Evolutionary conservation across 1,140 invertebrate species (phyloP).

Genomic region (Neodiprion pinetum): DNA sequence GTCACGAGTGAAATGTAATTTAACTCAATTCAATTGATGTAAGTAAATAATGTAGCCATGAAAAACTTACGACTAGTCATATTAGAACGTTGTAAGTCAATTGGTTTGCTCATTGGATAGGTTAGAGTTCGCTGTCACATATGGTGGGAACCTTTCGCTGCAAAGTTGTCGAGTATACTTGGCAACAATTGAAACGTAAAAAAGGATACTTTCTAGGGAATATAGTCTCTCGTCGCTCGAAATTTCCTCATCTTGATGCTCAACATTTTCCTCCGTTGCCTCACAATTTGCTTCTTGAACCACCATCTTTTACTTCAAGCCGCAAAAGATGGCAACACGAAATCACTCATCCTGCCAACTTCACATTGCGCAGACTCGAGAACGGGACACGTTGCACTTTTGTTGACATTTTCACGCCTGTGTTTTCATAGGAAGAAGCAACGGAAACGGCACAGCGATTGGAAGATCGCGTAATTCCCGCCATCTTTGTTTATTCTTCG

Average conservation of each 20-base stretch:
- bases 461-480: too few relatives aligned
- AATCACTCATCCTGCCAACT: too few relatives aligned
- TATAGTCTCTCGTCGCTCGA: slow-evolving; percentile 41
- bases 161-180: background rate
- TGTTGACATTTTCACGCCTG: too few relatives aligned
- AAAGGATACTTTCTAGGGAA: slow-evolving; percentile 59
- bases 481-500: too few relatives aligned
- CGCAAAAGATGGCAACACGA: too few relatives aligned
- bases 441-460: too few relatives aligned
- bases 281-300: slow-evolving; percentile 41
- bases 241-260: slow-evolving; percentile 30
- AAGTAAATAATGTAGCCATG: slow-evolving; percentile 12
- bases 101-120: slow-evolving; percentile 16
- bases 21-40: slow-evolving; percentile 21
- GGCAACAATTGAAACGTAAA: background rate
- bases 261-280: slow-evolving; percentile 30
- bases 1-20: slow-evolving; percentile 18
- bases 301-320: slow-evolving; percentile 35
- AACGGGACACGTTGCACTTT: too few relatives aligned
- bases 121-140: slow-evolving; percentile 38
- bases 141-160: slow-evolving; percentile 25
- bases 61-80: background rate
- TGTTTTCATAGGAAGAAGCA: too few relatives aligned
- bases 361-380: too few relatives aligned
- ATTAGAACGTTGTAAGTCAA: slow-evolving; percentile 1